phyloP scores from a whole-genome alignment of 2,888 invertebrate species.

The Ceramica pisi region DNA sequence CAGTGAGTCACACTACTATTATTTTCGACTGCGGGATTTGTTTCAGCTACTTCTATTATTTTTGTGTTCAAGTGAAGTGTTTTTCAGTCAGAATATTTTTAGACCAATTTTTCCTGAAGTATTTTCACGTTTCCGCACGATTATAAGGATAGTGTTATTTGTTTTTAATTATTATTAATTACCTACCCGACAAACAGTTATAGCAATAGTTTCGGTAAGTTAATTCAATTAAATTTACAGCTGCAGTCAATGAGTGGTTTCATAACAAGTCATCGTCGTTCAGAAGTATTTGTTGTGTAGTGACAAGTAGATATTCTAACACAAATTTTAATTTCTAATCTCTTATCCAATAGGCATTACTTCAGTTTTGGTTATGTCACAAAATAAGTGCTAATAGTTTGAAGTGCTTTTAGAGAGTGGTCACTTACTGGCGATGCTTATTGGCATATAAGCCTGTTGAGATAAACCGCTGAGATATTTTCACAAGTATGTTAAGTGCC shows the following conservation, averaged over 20 bases:
- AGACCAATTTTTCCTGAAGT: neutral
- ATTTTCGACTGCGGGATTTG: constrained; percentile 40
- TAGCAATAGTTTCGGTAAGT: constrained; percentile 39
- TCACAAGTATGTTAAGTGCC: constrained; percentile 77
- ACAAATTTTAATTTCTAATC: constrained; percentile 72
- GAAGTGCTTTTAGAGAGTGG: constrained; percentile 80
- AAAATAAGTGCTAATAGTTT: constrained; percentile 77
- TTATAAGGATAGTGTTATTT: constrained; percentile 17
- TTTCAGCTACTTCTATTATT: constrained; percentile 47
- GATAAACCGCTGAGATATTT: constrained; percentile 72
- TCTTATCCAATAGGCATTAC: constrained; percentile 71
- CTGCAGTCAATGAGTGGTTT: constrained; percentile 24
- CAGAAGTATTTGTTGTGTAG: constrained; percentile 42
- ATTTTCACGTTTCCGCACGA: neutral
- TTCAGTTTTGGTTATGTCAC: constrained; percentile 80
- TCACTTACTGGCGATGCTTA: constrained; percentile 64
- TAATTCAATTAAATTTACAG: constrained; percentile 19
- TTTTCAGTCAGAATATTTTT: neutral
- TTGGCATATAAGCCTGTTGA: constrained; percentile 59
- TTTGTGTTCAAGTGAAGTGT: constrained; percentile 62
- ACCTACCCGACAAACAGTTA: neutral
- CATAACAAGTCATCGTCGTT: constrained; percentile 27
- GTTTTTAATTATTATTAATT: constrained; percentile 22
- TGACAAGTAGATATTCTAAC: constrained; percentile 44
- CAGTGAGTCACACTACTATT: constrained; percentile 82